These are phyloP conservation scores for Pantala flavescens DNA, from an alignment of 1,140 invertebrate species.

Conservation along the genomic window DNA sequence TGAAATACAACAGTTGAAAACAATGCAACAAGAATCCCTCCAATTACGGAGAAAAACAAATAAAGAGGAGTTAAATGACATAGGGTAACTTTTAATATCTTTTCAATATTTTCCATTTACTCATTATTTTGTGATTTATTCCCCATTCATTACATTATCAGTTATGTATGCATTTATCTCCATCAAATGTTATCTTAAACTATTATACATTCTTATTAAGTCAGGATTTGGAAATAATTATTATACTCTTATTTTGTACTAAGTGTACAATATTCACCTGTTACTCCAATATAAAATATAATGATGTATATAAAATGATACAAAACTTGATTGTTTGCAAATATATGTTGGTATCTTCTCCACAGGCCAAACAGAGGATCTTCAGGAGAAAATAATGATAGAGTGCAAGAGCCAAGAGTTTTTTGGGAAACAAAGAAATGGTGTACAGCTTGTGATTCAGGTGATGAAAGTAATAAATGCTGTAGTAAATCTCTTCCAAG, in stretches of 20 bases:
- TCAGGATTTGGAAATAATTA: conserved; percentile 18
- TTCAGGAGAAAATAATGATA: conserved; percentile 30
- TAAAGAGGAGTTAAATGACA: conserved; percentile 35
- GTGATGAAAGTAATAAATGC: conserved; percentile 23
- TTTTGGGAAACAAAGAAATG: conserved; percentile 32
- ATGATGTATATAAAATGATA: too few species aligned
- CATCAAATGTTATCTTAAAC: too few species aligned
- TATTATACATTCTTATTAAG: neutral
- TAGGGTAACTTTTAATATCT: conserved; percentile 27
- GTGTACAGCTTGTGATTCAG: conserved; percentile 25
- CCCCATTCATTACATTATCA: neutral
- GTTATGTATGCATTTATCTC: too few species aligned
- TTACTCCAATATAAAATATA: too few species aligned
- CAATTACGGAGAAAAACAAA: conserved; percentile 36
- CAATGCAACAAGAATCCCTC: conserved; percentile 34
- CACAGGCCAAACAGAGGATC: conserved; percentile 31
- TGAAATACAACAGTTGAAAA: conserved; percentile 42
- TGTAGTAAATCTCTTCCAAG: conserved; percentile 18
- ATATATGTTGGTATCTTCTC: conserved; percentile 29
- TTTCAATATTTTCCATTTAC: conserved; percentile 14
- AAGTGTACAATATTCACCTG: too few species aligned
- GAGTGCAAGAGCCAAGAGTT: conserved; percentile 30
- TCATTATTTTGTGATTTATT: conserved; percentile 2
- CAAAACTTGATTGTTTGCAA: neutral
- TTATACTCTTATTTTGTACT: conserved; percentile 15